phyloP scores from a whole-genome alignment of 2,113 vertebrate genomes.

The Pollachius pollachius region DNA sequence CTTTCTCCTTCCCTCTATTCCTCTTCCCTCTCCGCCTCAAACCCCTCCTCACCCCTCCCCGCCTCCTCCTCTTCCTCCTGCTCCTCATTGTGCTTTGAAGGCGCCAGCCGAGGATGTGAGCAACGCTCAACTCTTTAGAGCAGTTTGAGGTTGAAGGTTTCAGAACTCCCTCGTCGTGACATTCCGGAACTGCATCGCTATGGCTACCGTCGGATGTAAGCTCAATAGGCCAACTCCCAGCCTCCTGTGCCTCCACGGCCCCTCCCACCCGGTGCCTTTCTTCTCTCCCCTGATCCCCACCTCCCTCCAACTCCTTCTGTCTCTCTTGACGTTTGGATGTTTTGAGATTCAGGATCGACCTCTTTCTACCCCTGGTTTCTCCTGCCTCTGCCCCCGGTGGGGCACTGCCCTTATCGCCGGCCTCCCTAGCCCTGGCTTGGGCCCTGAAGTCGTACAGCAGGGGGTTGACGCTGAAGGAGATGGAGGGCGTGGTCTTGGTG shows the following conservation, averaged over 20 bases:
- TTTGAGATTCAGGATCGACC: slow-evolving; percentile 60
- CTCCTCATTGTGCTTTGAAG: slow-evolving; percentile 27
- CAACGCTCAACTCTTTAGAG: slow-evolving; percentile 36
- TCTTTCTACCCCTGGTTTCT: slow-evolving; percentile 38
- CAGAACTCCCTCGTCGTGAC: slow-evolving; percentile 46
- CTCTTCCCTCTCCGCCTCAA: slow-evolving; percentile 46
- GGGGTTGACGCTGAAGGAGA: slow-evolving; percentile 66
- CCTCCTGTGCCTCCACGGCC: slow-evolving; percentile 39
- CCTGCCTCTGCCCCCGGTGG: slow-evolving; percentile 15
- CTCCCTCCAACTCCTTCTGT: slow-evolving; percentile 38
- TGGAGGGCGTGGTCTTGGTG: slow-evolving; percentile 52
- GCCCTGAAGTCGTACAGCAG: slow-evolving; percentile 67
- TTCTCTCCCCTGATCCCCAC: slow-evolving; percentile 44
- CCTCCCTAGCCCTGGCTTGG: slow-evolving; percentile 43
- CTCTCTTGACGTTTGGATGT: slow-evolving; percentile 44
- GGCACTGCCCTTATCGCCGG: not conserved
- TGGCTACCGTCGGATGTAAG: slow-evolving; percentile 30
- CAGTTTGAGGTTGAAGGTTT: slow-evolving; percentile 34
- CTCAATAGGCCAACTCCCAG: slow-evolving; percentile 33
- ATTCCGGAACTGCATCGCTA: slow-evolving; percentile 4
- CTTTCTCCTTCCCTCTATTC: slow-evolving; percentile 31
- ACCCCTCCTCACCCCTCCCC: slow-evolving; percentile 45
- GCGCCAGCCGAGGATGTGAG: not conserved
- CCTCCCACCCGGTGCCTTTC: slow-evolving; percentile 44
- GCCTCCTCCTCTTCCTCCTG: slow-evolving; percentile 42